These are phyloP conservation scores for Cabera pusaria DNA, from an alignment of 2,888 invertebrate species.

Conservation along the genomic window DNA sequence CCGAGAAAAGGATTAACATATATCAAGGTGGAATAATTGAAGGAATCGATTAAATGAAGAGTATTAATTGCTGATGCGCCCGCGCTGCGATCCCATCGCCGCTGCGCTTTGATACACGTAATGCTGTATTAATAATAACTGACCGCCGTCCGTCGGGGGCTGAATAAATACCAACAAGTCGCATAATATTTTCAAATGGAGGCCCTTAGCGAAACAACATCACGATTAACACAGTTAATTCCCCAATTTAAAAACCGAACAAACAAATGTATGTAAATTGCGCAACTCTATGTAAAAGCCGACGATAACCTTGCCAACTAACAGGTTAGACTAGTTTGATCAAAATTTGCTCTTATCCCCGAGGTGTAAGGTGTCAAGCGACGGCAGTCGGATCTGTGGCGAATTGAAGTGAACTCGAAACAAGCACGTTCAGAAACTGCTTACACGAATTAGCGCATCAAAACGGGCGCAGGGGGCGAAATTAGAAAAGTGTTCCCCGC, in stretches of 20 bases:
- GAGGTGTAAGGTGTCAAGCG: conserved; percentile 36
- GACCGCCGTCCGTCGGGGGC: conserved; percentile 37
- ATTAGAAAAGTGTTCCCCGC: conserved; percentile 75
- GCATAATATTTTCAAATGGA: conserved; percentile 23
- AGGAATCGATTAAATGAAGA: conserved; percentile 82
- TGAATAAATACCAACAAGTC: conserved; percentile 33
- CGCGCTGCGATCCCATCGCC: conserved; percentile 61
- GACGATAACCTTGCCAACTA: conserved; percentile 62
- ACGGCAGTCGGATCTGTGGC: conserved; percentile 43
- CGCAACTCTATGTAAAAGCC: conserved; percentile 78
- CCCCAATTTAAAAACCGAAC: conserved; percentile 81
- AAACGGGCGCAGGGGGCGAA: conserved; percentile 78
- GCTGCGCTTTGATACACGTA: conserved; percentile 51
- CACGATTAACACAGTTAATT: conserved; percentile 76
- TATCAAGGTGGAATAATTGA: conserved; percentile 81
- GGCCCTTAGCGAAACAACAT: conserved; percentile 60
- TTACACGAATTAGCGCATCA: conserved; percentile 83
- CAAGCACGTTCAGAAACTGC: conserved; percentile 82
- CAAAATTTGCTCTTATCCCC: conserved; percentile 43
- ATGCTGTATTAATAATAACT: conserved; percentile 42
- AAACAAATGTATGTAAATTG: conserved; percentile 82
- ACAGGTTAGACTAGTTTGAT: conserved; percentile 11
- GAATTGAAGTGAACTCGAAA: conserved; percentile 75
- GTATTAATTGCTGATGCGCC: conserved; percentile 81
- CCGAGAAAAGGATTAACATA: conserved; percentile 77